A percentile compares a stretch with the other conserved stretches of the same genome.
phyloP scores from a whole-genome alignment of 2,888 invertebrate genomes.

The Cataglyphis cursor region DNA sequence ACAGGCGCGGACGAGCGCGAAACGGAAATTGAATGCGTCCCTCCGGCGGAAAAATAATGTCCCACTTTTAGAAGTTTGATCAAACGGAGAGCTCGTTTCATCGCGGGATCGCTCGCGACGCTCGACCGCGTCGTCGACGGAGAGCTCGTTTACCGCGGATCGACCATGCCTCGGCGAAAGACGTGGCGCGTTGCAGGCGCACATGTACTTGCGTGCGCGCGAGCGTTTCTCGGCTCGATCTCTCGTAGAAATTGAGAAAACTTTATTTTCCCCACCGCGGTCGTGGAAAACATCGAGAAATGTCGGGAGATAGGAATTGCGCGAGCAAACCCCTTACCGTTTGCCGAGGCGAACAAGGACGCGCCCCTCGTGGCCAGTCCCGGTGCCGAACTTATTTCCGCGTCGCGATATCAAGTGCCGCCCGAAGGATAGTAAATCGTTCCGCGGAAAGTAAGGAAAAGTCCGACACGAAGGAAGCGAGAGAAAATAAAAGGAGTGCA shows the following conservation, averaged over 20 bases:
- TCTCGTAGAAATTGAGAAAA: constrained; percentile 80
- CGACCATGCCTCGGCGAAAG: constrained; percentile 70
- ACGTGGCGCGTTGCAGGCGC: constrained; percentile 29
- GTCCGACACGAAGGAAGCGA: constrained; percentile 23
- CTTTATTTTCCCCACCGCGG: constrained; percentile 81
- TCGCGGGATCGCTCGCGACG: constrained; percentile 54
- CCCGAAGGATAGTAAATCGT: constrained; percentile 68
- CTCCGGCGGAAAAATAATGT: constrained; percentile 81
- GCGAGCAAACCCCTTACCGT: constrained; percentile 72
- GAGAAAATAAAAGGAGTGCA: constrained; percentile 3
- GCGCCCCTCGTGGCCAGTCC: constrained; percentile 78
- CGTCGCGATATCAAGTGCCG: constrained; percentile 53
- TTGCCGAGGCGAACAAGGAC: constrained; percentile 70
- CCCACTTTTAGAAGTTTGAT: constrained; percentile 80
- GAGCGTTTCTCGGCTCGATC: constrained; percentile 54
- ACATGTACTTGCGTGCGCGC: constrained; percentile 55
- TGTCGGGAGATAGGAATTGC: constrained; percentile 79
- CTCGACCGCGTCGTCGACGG: constrained; percentile 55
- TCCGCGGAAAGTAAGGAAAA: constrained; percentile 62
- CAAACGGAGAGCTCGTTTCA: constrained; percentile 69
- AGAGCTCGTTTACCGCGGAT: constrained; percentile 73
- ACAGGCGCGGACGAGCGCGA: constrained; percentile 61
- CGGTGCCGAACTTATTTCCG: constrained; percentile 78
- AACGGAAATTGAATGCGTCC: constrained; percentile 84
- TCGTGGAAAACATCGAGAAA: constrained; percentile 75